These are phyloP conservation scores for Drosophila aff. DNA, from an alignment of 1,140 invertebrate genomes.

Conservation along the genomic window DNA sequence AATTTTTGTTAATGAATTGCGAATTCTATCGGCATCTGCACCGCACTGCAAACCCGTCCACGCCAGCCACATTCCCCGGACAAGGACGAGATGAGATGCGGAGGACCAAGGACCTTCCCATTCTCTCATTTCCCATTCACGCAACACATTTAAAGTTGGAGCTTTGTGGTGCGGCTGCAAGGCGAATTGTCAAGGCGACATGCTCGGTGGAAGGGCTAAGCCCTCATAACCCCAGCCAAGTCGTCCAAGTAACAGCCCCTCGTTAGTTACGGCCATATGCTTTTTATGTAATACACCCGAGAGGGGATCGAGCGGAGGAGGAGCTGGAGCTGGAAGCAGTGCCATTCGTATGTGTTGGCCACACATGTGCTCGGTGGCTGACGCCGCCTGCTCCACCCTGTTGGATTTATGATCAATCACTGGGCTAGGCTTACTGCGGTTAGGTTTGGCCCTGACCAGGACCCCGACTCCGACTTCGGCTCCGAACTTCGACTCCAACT, in stretches of 20 bases:
- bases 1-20: constrained; percentile 50
- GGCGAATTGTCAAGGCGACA: constrained; percentile 72
- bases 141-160: constrained; percentile 55
- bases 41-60: neutral
- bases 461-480: constrained; percentile 5
- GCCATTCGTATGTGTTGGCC: constrained; percentile 25
- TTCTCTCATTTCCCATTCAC: constrained; percentile 30
- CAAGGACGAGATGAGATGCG: neutral
- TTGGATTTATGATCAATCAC: constrained; percentile 79
- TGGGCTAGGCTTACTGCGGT: constrained; percentile 72
- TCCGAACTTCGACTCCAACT: neutral
- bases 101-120: constrained; percentile 10
- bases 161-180: constrained; percentile 44
- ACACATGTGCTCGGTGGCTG: constrained; percentile 46
- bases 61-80: neutral
- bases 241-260: constrained; percentile 71
- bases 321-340: neutral
- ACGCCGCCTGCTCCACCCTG: constrained; percentile 25
- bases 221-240: constrained; percentile 43
- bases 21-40: constrained; percentile 36
- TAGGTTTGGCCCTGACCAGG: constrained; percentile 37
- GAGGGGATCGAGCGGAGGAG: neutral
- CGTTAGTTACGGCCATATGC: constrained; percentile 81
- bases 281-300: constrained; percentile 76
- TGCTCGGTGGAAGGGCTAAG: constrained; percentile 44